These are phyloP conservation scores for Ctenomys sociabilis DNA, from an alignment of 2,113 vertebrate genomes.

Conservation along the genomic window DNA sequence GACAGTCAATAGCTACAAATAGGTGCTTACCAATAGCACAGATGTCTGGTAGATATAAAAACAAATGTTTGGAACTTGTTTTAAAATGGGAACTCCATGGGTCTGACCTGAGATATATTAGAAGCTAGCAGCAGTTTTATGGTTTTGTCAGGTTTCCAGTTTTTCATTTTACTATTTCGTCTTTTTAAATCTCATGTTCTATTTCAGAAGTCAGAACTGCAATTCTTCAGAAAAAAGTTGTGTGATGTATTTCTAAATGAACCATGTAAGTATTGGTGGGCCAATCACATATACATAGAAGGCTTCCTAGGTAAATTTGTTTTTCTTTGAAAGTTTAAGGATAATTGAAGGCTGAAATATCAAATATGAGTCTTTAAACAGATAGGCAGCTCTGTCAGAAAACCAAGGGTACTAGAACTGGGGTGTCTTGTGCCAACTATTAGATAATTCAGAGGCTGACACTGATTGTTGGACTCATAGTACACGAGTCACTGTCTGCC, in stretches of 20 bases:
- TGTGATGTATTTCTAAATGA: constrained; percentile 21
- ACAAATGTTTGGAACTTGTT: constrained; percentile 81
- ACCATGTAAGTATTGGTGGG: constrained; percentile 49
- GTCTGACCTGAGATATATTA: constrained; percentile 61
- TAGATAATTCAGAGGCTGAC: constrained; percentile 65
- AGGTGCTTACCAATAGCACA: constrained; percentile 56
- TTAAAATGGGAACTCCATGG: constrained; percentile 72
- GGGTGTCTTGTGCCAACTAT: constrained; percentile 46
- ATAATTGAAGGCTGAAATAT: constrained; percentile 11
- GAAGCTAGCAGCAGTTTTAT: constrained; percentile 24
- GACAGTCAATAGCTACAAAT: constrained; percentile 65
- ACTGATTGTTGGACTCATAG: neutral
- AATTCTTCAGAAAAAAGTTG: neutral
- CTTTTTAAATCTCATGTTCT: constrained; percentile 22
- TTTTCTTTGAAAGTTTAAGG: constrained; percentile 47
- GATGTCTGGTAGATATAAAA: constrained; percentile 81
- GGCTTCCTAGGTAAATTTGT: constrained; percentile 24
- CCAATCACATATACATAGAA: neutral
- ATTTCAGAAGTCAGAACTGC: constrained; percentile 19
- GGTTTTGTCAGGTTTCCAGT: constrained; percentile 66
- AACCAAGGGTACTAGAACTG: neutral
- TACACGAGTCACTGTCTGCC: neutral
- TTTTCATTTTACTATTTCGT: constrained; percentile 53
- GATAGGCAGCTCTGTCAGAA: constrained; percentile 22
- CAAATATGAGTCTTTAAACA: constrained; percentile 59